Evolutionary conservation across 2,113 vertebrate species (phyloP), one percentile per base, ranked within the genome.

Genomic region (Struthidea cinerea): DNA sequence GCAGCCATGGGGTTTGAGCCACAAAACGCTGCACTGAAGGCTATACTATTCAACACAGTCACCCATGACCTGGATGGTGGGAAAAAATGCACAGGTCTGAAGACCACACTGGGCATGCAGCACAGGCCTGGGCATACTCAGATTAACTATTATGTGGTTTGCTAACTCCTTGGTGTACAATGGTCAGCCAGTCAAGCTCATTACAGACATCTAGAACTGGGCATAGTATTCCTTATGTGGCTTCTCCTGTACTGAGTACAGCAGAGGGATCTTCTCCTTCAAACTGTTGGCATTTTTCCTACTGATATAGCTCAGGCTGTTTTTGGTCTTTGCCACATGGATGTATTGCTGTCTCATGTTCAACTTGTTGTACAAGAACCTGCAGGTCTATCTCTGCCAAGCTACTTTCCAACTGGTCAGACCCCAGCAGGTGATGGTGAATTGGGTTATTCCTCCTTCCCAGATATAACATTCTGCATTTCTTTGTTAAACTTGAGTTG

Each of bases 21-120:
- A 19, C 16, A 37, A 27, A 67, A 14, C 0, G 0, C 7, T 39
- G 18, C 32, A 13, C 4, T 67, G 59, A 23, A 50, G 15, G 15
- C 10, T 44, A 20, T 35, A 12, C 18, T 49, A 4, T 50, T 44
- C 37, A 73, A 37, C 37, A 52, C 7, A 28, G 12, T 19, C 52
- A 50, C 44, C 44, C 39, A 24, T 46, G 6, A 39, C 13, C 24
- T 67, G 39, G 30, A 53, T 30, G 17, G 20, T 30, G 53, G 37
- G 13, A 26, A 89, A 68, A 68, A 53, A 52, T 53, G 19, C 20
- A 6, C 9, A 50, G 12, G 13, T 64, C 64, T 84, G 44, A 80
- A 37, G 27, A 32, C 27, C 14, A 35, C 21, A 22, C 2, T 1
- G 2, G 57, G 21, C 24, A 17, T 32, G 24, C 23, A 65, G n/a